These are phyloP conservation scores for Hafferia zeledoni DNA, from an alignment of 2,797 vertebrate genomes.

Conservation along the genomic window DNA sequence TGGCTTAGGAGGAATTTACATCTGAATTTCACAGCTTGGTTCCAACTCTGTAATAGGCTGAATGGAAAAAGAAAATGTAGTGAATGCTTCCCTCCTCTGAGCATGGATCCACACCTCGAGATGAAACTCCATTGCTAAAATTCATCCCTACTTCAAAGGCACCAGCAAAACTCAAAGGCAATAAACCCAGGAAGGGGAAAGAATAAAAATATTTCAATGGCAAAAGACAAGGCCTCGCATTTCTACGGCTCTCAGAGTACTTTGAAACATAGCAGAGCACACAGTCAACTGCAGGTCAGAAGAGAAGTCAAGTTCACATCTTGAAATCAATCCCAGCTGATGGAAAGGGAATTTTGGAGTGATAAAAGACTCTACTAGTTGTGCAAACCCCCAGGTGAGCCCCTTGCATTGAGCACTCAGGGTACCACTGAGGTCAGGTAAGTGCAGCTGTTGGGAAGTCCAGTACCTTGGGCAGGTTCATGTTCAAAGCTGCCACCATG, in stretches of 20 bases:
- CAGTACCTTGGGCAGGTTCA: neutral
- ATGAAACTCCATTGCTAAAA: slow-evolving; percentile 27
- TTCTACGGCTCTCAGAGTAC: neutral
- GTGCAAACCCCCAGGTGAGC: neutral
- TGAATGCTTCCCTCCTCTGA: slow-evolving; percentile 19
- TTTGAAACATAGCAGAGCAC: neutral
- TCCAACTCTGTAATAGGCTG: neutral
- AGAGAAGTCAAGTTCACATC: neutral
- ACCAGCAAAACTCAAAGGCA: slow-evolving; percentile 17
- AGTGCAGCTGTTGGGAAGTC: neutral
- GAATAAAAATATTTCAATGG: slow-evolving; percentile 39
- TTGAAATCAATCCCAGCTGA: slow-evolving; percentile 26
- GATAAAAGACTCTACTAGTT: neutral
- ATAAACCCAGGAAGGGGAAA: neutral
- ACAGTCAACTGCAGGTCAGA: neutral
- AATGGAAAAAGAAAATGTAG: neutral
- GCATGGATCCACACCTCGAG: neutral
- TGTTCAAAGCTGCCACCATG: neutral
- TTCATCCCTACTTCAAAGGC: slow-evolving; percentile 45
- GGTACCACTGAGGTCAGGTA: neutral
- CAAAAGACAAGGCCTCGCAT: neutral
- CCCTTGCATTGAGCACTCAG: neutral
- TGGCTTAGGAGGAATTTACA: slow-evolving; percentile 40
- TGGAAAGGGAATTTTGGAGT: neutral
- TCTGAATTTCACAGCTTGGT: slow-evolving; percentile 64